A percentile compares a stretch with the other conserved stretches of the same genome.
These are phyloP conservation scores for Gila robusta DNA, from an alignment of 2,797 vertebrate genomes.

Conservation along the genomic window DNA sequence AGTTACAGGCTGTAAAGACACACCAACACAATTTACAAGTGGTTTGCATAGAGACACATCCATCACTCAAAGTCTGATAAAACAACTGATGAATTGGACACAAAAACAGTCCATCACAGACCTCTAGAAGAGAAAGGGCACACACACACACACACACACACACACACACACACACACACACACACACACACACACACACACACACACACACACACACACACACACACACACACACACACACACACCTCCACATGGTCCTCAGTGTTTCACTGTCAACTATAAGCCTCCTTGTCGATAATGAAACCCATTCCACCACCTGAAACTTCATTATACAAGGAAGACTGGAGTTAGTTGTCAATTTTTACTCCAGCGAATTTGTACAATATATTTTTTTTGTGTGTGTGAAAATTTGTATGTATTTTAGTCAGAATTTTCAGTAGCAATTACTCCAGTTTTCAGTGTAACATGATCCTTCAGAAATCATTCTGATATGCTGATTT, in stretches of 20 bases:
- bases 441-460: not conserved
- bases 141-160: conserved; percentile 53
- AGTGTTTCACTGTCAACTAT: conserved; percentile 64
- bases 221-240: no score
- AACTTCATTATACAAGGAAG: not conserved
- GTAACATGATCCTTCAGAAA: not conserved
- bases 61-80: conserved; percentile 80
- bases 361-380: not conserved
- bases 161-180: conserved; percentile 64
- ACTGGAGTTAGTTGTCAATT: not conserved
- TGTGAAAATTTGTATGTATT: not conserved
- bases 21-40: conserved; percentile 77
- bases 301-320: conserved; percentile 63
- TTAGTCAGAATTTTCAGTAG: not conserved
- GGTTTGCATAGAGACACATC: conserved; percentile 78
- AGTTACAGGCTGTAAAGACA: conserved; percentile 78
- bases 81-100: conserved; percentile 78
- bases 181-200: no score
- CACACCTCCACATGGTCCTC: conserved; percentile 48
- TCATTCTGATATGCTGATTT: not conserved
- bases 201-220: no score
- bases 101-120: conserved; percentile 77
- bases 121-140: conserved; percentile 66
- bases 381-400: not conserved
- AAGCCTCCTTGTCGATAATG: conserved; percentile 70